These are phyloP conservation scores for Solen grandis DNA, from an alignment of 1,140 invertebrate species.

Conservation along the genomic window DNA sequence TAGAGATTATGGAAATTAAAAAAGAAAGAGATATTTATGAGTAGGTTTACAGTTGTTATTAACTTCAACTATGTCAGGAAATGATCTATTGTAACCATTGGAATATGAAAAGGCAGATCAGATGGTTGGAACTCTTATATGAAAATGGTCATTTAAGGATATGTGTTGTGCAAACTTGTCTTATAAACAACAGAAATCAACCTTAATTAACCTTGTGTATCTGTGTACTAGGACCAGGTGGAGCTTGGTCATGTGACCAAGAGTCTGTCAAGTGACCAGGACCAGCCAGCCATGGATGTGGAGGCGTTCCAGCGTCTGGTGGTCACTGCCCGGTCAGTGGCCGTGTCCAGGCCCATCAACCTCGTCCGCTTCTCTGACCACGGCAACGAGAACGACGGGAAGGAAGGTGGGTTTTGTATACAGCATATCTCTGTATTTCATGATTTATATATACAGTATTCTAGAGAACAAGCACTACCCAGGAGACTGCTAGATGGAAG, in stretches of 20 bases:
- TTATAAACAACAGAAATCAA: no score
- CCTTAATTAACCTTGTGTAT: no score
- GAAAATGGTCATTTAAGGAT: neutral
- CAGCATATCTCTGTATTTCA: neutral
- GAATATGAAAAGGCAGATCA: no score
- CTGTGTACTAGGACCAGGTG: conserved; percentile 89
- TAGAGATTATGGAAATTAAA: no score
- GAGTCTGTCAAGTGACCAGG: conserved; percentile 86
- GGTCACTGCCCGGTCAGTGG: conserved; percentile 91
- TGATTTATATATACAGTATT: neutral
- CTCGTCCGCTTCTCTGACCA: conserved; percentile 89
- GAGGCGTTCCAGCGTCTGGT: conserved; percentile 95
- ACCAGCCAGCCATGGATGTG: conserved; percentile 88
- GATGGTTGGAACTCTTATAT: no score
- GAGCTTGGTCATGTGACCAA: conserved; percentile 88
- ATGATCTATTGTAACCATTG: no score
- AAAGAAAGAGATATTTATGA: no score
- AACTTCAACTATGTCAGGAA: no score
- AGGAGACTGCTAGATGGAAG: no score
- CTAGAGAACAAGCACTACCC: no score
- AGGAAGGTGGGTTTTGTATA: conserved; percentile 50
- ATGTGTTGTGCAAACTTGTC: no score
- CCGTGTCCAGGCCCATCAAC: conserved; percentile 90
- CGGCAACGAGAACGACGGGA: neutral
- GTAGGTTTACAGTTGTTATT: no score